Evolutionary conservation across 2,113 vertebrate genomes (phyloP).

Genomic region (Microcebus ravelobensis): DNA sequence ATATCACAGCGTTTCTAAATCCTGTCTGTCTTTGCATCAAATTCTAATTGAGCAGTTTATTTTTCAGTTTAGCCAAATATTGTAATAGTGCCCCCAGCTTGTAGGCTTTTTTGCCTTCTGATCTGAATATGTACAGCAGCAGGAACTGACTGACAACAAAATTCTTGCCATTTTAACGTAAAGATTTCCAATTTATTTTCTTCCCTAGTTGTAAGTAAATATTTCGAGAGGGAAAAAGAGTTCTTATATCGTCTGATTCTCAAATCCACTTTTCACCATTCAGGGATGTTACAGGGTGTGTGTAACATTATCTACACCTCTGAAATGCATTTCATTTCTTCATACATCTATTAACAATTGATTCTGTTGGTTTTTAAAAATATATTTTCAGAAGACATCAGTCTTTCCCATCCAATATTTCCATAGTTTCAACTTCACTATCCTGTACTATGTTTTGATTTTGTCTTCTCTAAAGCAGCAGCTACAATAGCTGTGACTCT

Average conservation of each 20-base stretch:
- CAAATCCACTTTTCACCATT: slow-evolving; percentile 45
- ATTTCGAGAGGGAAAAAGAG: background rate
- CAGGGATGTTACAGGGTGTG: background rate
- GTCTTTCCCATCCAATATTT: background rate
- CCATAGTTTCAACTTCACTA: background rate
- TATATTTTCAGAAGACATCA: background rate
- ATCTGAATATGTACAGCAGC: slow-evolving; percentile 20
- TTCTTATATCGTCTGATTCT: background rate
- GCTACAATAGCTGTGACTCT: background rate
- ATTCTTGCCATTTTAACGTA: slow-evolving; percentile 60
- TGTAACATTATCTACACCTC: background rate
- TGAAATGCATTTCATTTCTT: background rate
- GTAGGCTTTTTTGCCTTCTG: background rate
- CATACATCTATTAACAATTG: background rate
- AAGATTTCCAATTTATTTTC: slow-evolving; percentile 59
- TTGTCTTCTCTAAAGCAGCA: slow-evolving; percentile 15
- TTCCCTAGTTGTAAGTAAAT: slow-evolving; percentile 44
- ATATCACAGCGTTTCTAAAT: background rate
- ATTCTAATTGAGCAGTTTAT: slow-evolving; percentile 28
- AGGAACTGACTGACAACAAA: slow-evolving; percentile 57
- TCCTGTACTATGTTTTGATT: background rate
- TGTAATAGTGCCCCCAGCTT: background rate
- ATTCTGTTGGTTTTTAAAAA: slow-evolving; percentile 37
- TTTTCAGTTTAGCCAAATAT: slow-evolving; percentile 47
- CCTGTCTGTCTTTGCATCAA: background rate